Percentiles rank a stretch among this genome's conserved stretches.
Conservation (phyloP, 1,140 invertebrate species). For the Dendrolimus kikuchii region DNA sequence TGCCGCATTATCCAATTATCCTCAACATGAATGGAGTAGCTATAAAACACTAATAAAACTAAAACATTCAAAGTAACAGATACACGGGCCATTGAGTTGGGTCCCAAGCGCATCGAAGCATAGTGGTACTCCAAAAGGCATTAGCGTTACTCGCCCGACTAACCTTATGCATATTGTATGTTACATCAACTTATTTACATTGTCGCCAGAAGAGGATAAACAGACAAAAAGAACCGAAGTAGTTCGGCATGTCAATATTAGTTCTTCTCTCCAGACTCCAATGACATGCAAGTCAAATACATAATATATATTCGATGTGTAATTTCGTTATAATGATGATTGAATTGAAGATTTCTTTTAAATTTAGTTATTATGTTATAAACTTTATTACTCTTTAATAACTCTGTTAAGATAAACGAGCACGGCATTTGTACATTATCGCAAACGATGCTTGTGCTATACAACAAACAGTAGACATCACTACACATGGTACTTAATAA, state of each 20-base stretch:
- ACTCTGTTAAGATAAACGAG: too few species aligned
- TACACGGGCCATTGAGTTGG: constrained; percentile 24
- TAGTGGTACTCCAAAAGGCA: constrained; percentile 37
- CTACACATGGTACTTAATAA: too few species aligned
- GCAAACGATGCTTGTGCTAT: too few species aligned
- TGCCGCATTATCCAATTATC: too few species aligned
- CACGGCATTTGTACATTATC: too few species aligned
- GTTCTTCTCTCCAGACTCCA: constrained; percentile 27
- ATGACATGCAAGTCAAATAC: constrained; percentile 21
- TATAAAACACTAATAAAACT: not conserved
- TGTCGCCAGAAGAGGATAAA: constrained; percentile 13
- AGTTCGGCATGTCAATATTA: constrained; percentile 24
- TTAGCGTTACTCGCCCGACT: constrained; percentile 31
- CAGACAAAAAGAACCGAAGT: constrained; percentile 5
- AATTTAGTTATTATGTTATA: too few species aligned
- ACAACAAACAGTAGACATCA: too few species aligned
- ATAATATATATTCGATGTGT: constrained; percentile 7
- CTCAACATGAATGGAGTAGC: too few species aligned
- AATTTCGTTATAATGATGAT: constrained; percentile 14
- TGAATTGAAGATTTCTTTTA: too few species aligned
- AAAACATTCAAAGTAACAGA: constrained; percentile 1
- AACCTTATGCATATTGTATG: constrained; percentile 23
- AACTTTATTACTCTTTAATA: too few species aligned
- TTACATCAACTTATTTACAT: constrained; percentile 14
- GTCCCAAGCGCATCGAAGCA: constrained; percentile 20